Evolutionary conservation across 2,888 invertebrate species (phyloP).

Genomic region (Eupsilia transversa): DNA sequence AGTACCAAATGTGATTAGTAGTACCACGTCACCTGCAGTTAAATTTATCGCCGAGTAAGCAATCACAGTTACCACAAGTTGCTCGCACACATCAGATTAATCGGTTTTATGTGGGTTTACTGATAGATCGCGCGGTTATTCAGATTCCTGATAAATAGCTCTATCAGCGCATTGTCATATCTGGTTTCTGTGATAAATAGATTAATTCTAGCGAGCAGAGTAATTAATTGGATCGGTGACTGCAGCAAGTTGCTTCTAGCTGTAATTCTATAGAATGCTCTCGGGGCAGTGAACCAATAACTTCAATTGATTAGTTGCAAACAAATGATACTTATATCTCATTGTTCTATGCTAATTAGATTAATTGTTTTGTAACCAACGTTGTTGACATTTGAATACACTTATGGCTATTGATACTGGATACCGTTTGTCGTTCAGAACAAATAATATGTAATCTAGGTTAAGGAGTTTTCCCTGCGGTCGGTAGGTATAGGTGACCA

Average conservation of each 20-base stretch:
- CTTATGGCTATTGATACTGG: constrained; percentile 7
- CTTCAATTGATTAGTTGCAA: constrained; percentile 28
- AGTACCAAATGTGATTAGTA: background rate
- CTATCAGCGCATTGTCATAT: constrained; percentile 51
- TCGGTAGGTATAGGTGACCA: background rate
- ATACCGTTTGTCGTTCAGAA: background rate
- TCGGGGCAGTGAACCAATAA: constrained; percentile 16
- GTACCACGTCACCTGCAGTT: background rate
- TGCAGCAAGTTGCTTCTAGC: constrained; percentile 10
- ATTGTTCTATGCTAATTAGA: constrained; percentile 38
- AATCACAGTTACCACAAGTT: constrained; percentile 15
- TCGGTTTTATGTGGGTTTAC: constrained; percentile 16
- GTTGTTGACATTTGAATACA: constrained; percentile 31
- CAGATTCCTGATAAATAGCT: constrained; percentile 54
- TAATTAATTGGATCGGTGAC: constrained; percentile 36
- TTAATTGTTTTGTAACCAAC: constrained; percentile 27
- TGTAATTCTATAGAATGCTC: constrained; percentile 21
- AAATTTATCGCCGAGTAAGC: constrained; percentile 31
- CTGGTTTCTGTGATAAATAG: constrained; percentile 51
- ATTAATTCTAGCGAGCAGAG: constrained; percentile 23
- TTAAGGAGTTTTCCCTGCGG: background rate
- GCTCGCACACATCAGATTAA: constrained; percentile 18
- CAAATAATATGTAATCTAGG: background rate
- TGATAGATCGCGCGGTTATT: constrained; percentile 27
- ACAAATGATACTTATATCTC: constrained; percentile 16